Base-by-base conservation (phyloP, 1,140 invertebrate genomes). In the Phthorimaea operculella region DNA sequence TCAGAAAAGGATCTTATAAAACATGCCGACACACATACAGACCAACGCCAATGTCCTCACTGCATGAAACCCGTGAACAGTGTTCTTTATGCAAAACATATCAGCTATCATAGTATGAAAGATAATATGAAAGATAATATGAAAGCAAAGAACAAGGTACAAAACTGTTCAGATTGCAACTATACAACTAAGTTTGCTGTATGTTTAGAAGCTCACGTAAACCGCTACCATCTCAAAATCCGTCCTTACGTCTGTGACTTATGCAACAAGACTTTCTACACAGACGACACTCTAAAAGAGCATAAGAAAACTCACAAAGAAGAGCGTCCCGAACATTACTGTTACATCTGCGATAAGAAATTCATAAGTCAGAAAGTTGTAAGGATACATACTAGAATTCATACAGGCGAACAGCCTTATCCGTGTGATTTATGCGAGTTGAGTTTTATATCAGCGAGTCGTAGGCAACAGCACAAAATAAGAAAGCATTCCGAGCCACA, bases 391-490 rank as follows among this genome's bases (percentile, higher is more conserved):
- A 44, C 63, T 21, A 58, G 68, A 34, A 49, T 60, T 16, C 71
- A 73, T 51, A 71, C 71, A 0, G 71, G 71, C 0, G 64, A 64
- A 33, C 57, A 45, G 8, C 71, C 71, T 0, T 73, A 69, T 36
- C 12, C 55, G 4, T 73, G 71, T 62, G 64, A 73, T 18, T 44
- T 67, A 33, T 73, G 70, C 14, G 62, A 55, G 0, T 64, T 68
- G 34, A 71, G 60, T 17, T 73, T 73, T 45, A 49, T 65, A n/a
- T 66, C 71, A n/a, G 66, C 71, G 0, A 70, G 68, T 47, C 64
- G 66, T 17, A 61, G 66, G 54, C 68, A 64, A 44, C 64, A 62
- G 0, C 71, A 73, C 52, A 61, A 57, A 45, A 47, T 69, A 14
- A 68, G 63, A 36, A 67, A 63, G 48, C 71, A 73, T 60, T 58